Conservation (phyloP, 2,113 vertebrate genomes). For the Anas platyrhynchos region DNA sequence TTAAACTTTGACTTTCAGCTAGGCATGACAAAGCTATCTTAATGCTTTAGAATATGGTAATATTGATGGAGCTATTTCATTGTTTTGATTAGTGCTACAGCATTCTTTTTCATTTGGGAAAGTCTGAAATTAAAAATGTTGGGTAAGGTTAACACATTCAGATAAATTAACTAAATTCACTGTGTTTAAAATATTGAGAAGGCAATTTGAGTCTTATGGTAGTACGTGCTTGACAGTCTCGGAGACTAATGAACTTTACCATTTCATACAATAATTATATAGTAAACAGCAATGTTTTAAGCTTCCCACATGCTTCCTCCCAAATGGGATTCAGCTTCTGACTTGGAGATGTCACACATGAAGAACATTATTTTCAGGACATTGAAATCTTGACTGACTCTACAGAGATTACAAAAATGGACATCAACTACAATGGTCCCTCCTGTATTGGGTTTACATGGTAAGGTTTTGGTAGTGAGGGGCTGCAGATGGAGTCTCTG, state of each 20-base stretch:
- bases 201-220: not conserved
- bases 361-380: not conserved
- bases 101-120: not conserved
- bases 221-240: not conserved
- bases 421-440: rapidly evolving
- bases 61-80: not conserved
- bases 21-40: not conserved
- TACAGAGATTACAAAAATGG: not conserved
- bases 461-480: too few relatives aligned
- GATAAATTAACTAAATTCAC: not conserved
- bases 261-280: not conserved
- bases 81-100: not conserved
- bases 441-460: too few relatives aligned
- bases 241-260: not conserved
- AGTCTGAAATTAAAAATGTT: not conserved
- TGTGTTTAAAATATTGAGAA: not conserved
- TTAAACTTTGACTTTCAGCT: not conserved
- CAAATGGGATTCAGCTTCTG: not conserved
- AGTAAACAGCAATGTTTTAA: not conserved
- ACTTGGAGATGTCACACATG: not conserved
- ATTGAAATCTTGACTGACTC: not conserved
- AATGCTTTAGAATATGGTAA: not conserved
- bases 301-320: not conserved
- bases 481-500: too few relatives aligned
- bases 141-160: not conserved